These are phyloP conservation scores for Halcyon chelicuti DNA, from an alignment of 2,797 vertebrate species.

Conservation along the genomic window DNA sequence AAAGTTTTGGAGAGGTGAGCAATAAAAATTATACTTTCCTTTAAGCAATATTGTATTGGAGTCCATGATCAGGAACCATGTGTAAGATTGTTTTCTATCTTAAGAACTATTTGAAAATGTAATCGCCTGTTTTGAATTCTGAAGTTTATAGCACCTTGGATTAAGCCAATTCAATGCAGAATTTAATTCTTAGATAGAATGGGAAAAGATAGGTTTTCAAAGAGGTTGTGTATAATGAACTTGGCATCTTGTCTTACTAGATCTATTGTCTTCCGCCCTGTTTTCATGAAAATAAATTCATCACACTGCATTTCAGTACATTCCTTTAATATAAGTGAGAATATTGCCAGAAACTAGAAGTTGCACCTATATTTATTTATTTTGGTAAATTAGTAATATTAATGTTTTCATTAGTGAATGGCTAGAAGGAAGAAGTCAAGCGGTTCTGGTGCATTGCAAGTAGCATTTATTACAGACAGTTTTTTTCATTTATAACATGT, in stretches of 20 bases:
- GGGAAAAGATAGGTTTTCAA: background rate
- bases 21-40: background rate
- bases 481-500: background rate
- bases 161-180: background rate
- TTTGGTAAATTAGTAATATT: constrained; percentile 51
- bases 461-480: background rate
- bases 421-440: constrained; percentile 42
- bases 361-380: constrained; percentile 21
- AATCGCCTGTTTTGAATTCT: background rate
- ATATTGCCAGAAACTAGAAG: constrained; percentile 6
- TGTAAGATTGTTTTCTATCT: background rate
- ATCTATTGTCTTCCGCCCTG: background rate
- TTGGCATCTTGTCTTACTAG: background rate
- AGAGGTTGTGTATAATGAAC: background rate
- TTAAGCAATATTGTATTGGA: background rate
- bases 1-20: background rate
- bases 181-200: background rate
- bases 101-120: background rate
- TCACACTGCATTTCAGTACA: background rate
- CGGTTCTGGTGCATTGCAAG: background rate
- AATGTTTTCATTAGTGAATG: constrained; percentile 41
- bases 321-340: constrained; percentile 3
- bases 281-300: constrained; percentile 24
- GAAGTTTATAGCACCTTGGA: background rate
- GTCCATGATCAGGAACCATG: background rate